phyloP scores from a whole-genome alignment of 2,113 vertebrate species.

The Tachycineta bicolor region DNA sequence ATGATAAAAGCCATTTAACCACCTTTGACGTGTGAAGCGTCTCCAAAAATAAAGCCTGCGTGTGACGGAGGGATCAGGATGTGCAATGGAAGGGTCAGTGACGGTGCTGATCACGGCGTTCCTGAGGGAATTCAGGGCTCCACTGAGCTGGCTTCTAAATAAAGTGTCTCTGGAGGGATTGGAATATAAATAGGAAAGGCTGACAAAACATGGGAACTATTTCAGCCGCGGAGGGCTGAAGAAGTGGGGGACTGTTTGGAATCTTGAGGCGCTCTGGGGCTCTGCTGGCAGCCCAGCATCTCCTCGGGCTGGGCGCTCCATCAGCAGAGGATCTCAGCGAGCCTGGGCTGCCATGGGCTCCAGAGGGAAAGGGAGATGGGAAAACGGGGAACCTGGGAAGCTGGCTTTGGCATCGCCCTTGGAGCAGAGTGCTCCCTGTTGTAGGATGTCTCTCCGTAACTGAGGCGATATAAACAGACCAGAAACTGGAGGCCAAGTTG shows the following conservation, averaged over 20 bases:
- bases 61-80: not conserved
- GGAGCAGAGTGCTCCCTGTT: not conserved
- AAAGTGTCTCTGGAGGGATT: not conserved
- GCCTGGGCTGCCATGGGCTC: fast-evolving
- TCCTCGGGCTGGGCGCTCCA: fast-evolving
- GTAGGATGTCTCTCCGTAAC: not conserved
- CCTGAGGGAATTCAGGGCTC: not conserved
- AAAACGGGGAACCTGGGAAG: not conserved
- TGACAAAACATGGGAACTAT: not conserved
- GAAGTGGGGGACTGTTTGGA: not conserved
- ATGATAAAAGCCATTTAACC: not conserved
- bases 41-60: not conserved
- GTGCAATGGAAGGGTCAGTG: not conserved
- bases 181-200: not conserved
- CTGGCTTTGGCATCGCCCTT: not conserved
- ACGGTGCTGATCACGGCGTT: not conserved
- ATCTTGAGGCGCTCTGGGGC: fast-evolving
- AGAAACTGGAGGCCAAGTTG: not conserved
- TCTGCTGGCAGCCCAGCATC: not conserved
- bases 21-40: not conserved
- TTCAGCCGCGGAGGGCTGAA: not conserved
- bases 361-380: not conserved
- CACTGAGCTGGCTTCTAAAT: not conserved
- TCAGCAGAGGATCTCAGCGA: not conserved
- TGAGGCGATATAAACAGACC: not conserved